Conservation (phyloP, 2,113 vertebrate species). For the Microcebus griseorufus region DNA sequence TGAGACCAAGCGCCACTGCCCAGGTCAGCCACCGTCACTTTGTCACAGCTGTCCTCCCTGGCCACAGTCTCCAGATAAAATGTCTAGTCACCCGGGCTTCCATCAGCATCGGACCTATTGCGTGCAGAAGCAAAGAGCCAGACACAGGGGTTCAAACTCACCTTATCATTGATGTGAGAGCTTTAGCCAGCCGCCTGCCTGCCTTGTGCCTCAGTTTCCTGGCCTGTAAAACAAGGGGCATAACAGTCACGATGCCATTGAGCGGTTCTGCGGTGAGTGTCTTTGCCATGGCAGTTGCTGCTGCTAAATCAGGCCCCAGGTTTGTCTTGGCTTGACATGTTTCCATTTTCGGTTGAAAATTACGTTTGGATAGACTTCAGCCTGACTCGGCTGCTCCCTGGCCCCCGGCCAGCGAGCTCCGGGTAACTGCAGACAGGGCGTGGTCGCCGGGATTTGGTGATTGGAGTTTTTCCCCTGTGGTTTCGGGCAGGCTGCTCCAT, state of each 20-base stretch:
- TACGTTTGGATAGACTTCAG: conserved; percentile 38
- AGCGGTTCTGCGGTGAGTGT: accelerated
- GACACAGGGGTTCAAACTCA: not conserved
- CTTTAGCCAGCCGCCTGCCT: too few relatives aligned
- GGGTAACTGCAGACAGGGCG: conserved; percentile 67
- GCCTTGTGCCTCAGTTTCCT: not conserved
- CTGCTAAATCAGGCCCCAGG: not conserved
- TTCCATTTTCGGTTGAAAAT: conserved; percentile 64
- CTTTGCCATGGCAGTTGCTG: not conserved
- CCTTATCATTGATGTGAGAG: not conserved
- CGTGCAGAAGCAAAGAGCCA: not conserved
- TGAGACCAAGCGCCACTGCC: not conserved
- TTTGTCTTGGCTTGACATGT: conserved; percentile 43
- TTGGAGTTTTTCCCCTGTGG: not conserved
- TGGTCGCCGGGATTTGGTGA: conserved; percentile 30
- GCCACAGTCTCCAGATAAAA: not conserved
- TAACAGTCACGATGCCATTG: accelerated
- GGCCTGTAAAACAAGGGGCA: not conserved
- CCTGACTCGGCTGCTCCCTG: not conserved
- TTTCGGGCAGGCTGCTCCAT: not conserved
- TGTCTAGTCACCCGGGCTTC: not conserved
- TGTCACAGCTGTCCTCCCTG: not conserved
- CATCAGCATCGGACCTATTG: accelerated
- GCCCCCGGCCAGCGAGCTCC: not conserved
- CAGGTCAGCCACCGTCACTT: not conserved